Percentiles rank a stretch among this genome's conserved stretches.
These are phyloP conservation scores for Malachius bipustulatus DNA, from an alignment of 2,888 invertebrate species.

Conservation along the genomic window DNA sequence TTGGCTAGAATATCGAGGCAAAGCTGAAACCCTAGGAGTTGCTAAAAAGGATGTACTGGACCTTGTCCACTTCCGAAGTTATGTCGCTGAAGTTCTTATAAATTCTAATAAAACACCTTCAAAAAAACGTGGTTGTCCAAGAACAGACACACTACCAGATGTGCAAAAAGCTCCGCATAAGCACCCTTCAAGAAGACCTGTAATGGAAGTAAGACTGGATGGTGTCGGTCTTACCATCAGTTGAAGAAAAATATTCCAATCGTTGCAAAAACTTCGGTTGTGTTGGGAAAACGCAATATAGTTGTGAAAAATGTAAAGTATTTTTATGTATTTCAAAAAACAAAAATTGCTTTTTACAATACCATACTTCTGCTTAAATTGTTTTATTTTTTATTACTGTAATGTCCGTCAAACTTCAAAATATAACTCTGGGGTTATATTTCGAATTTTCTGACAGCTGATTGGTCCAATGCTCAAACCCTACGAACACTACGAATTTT, in stretches of 20 bases:
- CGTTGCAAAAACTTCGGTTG: neutral
- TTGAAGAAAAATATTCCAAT: neutral
- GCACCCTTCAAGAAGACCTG: neutral
- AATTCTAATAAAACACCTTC: slow-evolving; percentile 7
- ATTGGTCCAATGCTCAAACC: no score
- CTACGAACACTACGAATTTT: no score
- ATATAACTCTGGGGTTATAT: no score
- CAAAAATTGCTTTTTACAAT: neutral
- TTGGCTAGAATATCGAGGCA: slow-evolving; percentile 15
- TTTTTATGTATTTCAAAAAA: neutral
- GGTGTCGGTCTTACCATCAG: neutral
- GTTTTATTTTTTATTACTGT: neutral
- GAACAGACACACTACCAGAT: neutral
- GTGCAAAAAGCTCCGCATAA: neutral
- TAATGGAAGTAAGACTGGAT: neutral
- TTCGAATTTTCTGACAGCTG: no score
- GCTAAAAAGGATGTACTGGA: slow-evolving; percentile 15
- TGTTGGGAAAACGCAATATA: neutral
- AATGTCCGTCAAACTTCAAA: no score
- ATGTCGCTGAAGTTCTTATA: slow-evolving; percentile 15
- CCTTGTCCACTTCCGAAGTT: slow-evolving; percentile 13
- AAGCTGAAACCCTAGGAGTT: slow-evolving; percentile 9
- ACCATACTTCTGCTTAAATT: neutral
- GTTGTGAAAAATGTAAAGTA: neutral
- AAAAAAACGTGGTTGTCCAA: neutral